Percentiles rank a stretch among this genome's conserved stretches.
Evolutionary conservation across 2,888 invertebrate species (phyloP).

Genomic region (Eupithecia insigniata): DNA sequence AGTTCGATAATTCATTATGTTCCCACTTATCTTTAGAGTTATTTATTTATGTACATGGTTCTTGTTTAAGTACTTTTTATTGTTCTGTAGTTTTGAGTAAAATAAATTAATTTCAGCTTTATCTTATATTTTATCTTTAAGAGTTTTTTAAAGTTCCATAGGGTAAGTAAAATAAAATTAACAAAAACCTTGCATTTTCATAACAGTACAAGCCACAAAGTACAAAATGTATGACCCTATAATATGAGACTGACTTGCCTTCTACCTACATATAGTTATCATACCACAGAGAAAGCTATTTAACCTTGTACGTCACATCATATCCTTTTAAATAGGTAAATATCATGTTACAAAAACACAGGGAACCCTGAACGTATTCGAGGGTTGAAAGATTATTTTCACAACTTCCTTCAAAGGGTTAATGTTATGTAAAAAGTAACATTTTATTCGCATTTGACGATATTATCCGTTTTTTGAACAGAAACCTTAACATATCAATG

Average conservation of each 20-base stretch:
- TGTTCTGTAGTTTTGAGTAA: no score
- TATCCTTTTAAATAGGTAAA: neutral
- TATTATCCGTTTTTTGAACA: slow-evolving; percentile 8
- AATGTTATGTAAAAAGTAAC: neutral
- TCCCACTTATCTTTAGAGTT: no score
- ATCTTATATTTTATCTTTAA: no score
- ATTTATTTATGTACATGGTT: no score
- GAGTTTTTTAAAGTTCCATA: neutral
- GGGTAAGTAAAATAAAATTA: no score
- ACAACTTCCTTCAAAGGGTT: neutral
- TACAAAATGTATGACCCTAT: neutral
- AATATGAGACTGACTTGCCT: no score
- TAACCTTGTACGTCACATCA: neutral
- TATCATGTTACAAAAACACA: slow-evolving; percentile 3
- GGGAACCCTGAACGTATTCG: neutral
- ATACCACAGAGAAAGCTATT: neutral
- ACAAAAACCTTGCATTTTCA: no score
- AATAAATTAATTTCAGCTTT: no score
- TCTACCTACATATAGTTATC: no score
- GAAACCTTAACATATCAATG: slow-evolving; percentile 45
- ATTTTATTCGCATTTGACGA: slow-evolving; percentile 5
- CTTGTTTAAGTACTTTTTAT: no score
- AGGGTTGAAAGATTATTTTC: neutral
- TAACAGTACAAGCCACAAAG: neutral
- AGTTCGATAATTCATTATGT: no score